These are phyloP conservation scores for Samia ricini DNA, from an alignment of 1,140 invertebrate genomes.

Conservation along the genomic window DNA sequence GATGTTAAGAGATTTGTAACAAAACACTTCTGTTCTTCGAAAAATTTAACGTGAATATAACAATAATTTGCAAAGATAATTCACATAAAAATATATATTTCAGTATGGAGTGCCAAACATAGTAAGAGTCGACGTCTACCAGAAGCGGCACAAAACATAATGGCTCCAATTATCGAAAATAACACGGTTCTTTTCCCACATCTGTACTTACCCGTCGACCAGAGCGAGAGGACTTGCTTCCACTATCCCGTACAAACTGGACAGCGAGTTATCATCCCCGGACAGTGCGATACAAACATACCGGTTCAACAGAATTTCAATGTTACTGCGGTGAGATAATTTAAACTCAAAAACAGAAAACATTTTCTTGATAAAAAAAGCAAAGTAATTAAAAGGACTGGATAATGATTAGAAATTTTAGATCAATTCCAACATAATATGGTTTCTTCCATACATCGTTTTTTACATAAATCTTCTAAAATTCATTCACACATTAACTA, in stretches of 20 bases:
- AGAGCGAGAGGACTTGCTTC: slow-evolving; percentile 52
- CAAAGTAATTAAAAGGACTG: too few species aligned
- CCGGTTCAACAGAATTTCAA: slow-evolving; percentile 40
- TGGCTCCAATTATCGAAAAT: slow-evolving; percentile 30
- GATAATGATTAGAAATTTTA: too few species aligned
- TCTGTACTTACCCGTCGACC: slow-evolving; percentile 43
- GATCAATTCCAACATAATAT: too few species aligned
- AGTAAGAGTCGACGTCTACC: slow-evolving; percentile 40
- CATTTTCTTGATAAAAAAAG: too few species aligned
- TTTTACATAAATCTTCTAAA: too few species aligned
- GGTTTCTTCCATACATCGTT: too few species aligned
- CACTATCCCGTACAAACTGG: slow-evolving; percentile 46
- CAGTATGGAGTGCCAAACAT: slow-evolving; percentile 67
- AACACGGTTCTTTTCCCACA: slow-evolving; percentile 40
- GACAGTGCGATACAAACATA: slow-evolving; percentile 53
- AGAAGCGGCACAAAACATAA: slow-evolving; percentile 28
- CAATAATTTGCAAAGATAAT: too few species aligned
- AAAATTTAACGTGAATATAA: too few species aligned
- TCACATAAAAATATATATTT: slow-evolving; percentile 1
- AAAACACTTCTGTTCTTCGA: too few species aligned
- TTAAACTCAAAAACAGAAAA: background rate
- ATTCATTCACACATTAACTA: too few species aligned
- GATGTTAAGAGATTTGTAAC: too few species aligned
- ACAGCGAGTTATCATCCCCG: slow-evolving; percentile 45
- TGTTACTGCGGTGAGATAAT: slow-evolving; percentile 34